These are phyloP conservation scores for Lumbricus terrestris DNA, from an alignment of 2,888 invertebrate genomes.

Conservation along the genomic window DNA sequence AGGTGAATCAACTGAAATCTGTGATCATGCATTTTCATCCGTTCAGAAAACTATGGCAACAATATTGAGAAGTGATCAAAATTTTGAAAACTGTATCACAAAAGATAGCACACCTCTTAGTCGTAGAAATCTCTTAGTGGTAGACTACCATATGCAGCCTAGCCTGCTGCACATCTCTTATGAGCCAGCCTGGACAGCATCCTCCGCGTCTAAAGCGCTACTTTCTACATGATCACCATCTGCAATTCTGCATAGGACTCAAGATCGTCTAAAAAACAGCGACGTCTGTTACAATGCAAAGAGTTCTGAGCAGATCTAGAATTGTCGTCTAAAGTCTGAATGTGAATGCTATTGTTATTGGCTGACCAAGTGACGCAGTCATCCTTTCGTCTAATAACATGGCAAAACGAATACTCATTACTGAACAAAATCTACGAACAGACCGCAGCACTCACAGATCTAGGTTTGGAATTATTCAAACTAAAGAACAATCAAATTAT, in stretches of 20 bases:
- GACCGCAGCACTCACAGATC: neutral
- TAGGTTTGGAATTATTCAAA: neutral
- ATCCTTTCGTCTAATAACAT: too few relatives aligned
- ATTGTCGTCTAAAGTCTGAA: neutral
- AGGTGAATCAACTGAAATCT: too few relatives aligned
- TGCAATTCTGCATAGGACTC: neutral
- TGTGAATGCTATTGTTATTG: neutral
- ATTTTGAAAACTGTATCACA: neutral
- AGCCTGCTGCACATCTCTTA: neutral
- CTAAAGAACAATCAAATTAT: neutral
- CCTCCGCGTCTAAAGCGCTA: neutral
- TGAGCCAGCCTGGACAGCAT: neutral
- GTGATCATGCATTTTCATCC: too few relatives aligned
- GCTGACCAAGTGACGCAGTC: too few relatives aligned
- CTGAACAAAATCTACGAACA: neutral
- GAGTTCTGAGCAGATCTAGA: neutral
- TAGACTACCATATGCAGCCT: neutral
- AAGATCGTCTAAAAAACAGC: neutral
- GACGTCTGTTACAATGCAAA: neutral
- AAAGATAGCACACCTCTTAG: neutral
- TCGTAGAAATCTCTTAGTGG: neutral
- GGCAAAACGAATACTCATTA: neutral
- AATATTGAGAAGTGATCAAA: neutral
- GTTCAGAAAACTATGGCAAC: too few relatives aligned
- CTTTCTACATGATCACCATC: neutral